Evolutionary conservation across 2,888 invertebrate species (phyloP).

Genomic region (Acrobasis repandana): DNA sequence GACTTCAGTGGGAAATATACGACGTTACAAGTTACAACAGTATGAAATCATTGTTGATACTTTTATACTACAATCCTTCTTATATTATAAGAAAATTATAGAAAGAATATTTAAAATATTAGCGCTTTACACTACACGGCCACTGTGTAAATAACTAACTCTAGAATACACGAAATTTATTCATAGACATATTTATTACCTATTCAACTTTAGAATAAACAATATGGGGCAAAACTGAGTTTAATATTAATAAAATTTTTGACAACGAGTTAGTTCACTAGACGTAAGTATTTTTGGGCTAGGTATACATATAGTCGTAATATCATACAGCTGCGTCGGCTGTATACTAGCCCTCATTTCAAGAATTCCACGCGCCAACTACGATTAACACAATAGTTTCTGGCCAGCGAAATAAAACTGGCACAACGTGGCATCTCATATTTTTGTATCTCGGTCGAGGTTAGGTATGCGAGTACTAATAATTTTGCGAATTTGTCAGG

Average conservation of each 20-base stretch:
- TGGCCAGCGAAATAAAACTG: constrained; percentile 23
- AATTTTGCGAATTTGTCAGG: constrained; percentile 58
- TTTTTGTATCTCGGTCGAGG: constrained; percentile 33
- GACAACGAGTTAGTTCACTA: neutral
- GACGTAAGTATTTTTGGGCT: neutral
- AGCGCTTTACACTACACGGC: no score
- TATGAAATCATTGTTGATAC: constrained; percentile 4
- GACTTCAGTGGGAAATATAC: constrained; percentile 14
- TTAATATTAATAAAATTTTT: neutral
- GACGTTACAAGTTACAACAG: neutral
- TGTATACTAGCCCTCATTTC: constrained; percentile 9
- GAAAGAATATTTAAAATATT: no score
- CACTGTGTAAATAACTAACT: no score
- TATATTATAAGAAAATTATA: no score
- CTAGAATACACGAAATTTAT: no score
- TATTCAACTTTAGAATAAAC: no score
- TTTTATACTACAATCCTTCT: neutral
- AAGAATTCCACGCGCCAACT: constrained; percentile 14
- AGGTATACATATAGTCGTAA: neutral
- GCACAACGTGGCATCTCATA: constrained; percentile 22
- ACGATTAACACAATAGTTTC: constrained; percentile 21
- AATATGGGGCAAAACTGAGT: no score
- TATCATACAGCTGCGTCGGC: constrained; percentile 5
- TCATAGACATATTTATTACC: no score
- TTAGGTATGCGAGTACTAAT: constrained; percentile 38